Conservation (phyloP, 2,113 vertebrate genomes). For the Loxodonta africana region DNA sequence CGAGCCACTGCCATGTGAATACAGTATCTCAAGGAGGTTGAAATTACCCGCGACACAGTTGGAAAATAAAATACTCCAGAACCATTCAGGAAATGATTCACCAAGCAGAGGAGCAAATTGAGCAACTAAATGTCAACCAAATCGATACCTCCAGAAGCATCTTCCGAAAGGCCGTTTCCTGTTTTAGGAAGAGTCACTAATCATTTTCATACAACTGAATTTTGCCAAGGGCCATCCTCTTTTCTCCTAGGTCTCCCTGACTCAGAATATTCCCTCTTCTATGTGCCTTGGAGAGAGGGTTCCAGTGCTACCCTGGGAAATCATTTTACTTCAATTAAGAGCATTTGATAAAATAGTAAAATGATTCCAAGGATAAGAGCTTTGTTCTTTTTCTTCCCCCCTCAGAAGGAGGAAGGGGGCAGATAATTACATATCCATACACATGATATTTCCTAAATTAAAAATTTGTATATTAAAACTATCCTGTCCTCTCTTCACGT, state of each 20-base stretch:
- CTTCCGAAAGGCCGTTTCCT: not conserved
- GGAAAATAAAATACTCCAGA: conserved; percentile 39
- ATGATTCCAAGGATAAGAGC: conserved; percentile 12
- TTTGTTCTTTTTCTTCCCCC: not conserved
- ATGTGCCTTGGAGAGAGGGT: not conserved
- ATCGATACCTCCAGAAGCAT: conserved; percentile 5
- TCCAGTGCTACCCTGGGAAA: not conserved
- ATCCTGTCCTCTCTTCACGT: not conserved
- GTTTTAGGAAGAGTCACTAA: not conserved
- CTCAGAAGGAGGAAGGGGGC: not conserved
- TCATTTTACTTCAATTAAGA: conserved; percentile 40
- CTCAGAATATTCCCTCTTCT: not conserved
- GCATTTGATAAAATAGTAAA: conserved; percentile 13
- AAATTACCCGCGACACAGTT: not conserved
- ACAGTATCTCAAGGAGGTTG: not conserved
- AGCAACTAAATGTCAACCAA: conserved; percentile 49
- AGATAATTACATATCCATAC: not conserved
- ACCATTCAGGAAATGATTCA: conserved; percentile 28
- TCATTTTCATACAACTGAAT: not conserved
- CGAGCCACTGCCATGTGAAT: not conserved
- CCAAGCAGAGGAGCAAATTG: not conserved
- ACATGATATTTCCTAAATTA: not conserved
- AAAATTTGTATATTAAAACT: not conserved
- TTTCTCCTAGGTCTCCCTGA: not conserved
- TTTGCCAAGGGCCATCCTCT: not conserved